Percentiles rank a stretch among this genome's conserved stretches.
phyloP scores from a whole-genome alignment of 2,888 invertebrate species.

The Epinotia bilunana region DNA sequence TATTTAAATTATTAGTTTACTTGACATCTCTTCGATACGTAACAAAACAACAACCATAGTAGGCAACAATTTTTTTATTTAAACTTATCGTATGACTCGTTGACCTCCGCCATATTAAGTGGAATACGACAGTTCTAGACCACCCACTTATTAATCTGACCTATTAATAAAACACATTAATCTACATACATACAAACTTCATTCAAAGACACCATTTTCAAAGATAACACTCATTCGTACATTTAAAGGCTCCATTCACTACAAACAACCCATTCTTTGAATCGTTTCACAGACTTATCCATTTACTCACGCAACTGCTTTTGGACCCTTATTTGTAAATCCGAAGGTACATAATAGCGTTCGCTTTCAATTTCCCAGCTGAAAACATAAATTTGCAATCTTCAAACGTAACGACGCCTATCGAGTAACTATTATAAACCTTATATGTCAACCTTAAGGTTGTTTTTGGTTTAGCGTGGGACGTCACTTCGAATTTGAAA shows the following conservation, averaged over 20 bases:
- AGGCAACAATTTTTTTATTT: neutral
- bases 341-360: constrained; percentile 44
- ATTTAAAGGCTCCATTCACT: constrained; percentile 73
- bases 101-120: constrained; percentile 14
- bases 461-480: constrained; percentile 37
- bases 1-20: too few species aligned
- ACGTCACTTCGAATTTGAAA: constrained; percentile 51
- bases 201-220: constrained; percentile 47
- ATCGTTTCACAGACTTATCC: constrained; percentile 48
- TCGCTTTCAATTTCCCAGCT: constrained; percentile 48
- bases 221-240: constrained; percentile 70
- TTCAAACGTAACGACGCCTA: constrained; percentile 29
- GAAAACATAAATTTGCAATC: constrained; percentile 51
- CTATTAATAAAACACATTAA: constrained; percentile 41
- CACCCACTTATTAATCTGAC: constrained; percentile 44
- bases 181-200: constrained; percentile 41
- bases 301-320: constrained; percentile 38
- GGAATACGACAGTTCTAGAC: constrained; percentile 31
- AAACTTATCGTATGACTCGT: constrained; percentile 9
- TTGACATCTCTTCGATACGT: too few species aligned
- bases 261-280: constrained; percentile 69
- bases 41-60: too few species aligned
- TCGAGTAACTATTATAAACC: constrained; percentile 40
- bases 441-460: constrained; percentile 31
- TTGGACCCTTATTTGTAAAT: constrained; percentile 38